A percentile compares a stretch with the other conserved stretches of the same genome.
Conservation (phyloP, 2,888 invertebrate genomes). For the Dysmachus trigonus region DNA sequence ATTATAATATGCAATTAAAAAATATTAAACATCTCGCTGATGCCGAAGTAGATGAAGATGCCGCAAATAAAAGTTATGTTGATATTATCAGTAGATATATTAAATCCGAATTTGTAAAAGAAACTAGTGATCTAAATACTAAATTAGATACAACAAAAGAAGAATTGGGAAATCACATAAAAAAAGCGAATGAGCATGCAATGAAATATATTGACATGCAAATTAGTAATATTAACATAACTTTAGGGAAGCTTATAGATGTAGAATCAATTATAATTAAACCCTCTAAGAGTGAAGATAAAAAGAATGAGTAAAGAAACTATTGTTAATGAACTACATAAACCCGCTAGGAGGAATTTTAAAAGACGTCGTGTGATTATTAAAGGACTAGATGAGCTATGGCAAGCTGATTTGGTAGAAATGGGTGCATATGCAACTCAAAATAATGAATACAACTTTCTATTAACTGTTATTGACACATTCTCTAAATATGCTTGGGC, state of each 20-base stretch:
- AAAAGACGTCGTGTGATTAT: no score
- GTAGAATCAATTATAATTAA: neutral
- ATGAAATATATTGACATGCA: no score
- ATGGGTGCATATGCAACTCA: no score
- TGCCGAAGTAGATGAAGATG: slow-evolving; percentile 35
- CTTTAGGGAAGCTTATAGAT: neutral
- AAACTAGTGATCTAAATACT: neutral
- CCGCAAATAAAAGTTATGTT: neutral
- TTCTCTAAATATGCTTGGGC: slow-evolving; percentile 7
- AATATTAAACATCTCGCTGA: slow-evolving; percentile 27
- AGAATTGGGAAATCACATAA: neutral
- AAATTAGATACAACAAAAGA: neutral
- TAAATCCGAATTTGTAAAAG: neutral
- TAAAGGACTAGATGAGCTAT: no score
- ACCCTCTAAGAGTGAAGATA: neutral
- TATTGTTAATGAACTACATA: slow-evolving; percentile 42
- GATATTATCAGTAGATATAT: neutral
- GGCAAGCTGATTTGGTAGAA: no score
- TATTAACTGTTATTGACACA: no score
- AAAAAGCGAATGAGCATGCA: neutral
- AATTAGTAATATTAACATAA: neutral
- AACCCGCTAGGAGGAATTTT: no score
- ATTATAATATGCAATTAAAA: slow-evolving; percentile 31
- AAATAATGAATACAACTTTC: no score
- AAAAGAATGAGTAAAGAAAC: slow-evolving; percentile 2